A percentile compares a stretch with the other conserved stretches of the same genome.
phyloP scores from a whole-genome alignment of 2,113 vertebrate genomes.

The Crotalus tigris region DNA sequence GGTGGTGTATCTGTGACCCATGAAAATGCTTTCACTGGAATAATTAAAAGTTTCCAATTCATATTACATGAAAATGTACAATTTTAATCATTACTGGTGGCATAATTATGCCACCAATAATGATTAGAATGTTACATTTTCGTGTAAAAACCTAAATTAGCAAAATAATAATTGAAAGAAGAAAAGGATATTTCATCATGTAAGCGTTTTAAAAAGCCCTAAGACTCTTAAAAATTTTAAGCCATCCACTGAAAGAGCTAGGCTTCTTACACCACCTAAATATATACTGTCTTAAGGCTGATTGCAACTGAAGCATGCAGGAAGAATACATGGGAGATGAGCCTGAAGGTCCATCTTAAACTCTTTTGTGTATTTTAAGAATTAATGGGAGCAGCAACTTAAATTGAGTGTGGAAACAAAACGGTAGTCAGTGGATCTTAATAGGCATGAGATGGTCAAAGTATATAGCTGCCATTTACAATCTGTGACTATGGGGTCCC shows the following conservation, averaged over 20 bases:
- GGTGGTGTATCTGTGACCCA: background rate
- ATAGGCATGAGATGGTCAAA: background rate
- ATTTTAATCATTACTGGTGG: background rate
- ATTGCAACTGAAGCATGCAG: background rate
- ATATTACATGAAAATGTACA: background rate
- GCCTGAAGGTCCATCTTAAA: background rate
- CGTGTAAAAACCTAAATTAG: background rate
- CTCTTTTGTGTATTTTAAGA: background rate
- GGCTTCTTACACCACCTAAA: background rate
- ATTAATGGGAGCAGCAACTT: background rate
- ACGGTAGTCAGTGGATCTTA: background rate
- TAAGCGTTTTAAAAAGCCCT: background rate
- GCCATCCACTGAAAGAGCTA: background rate
- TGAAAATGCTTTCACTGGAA: background rate
- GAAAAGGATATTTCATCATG: background rate
- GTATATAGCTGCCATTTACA: background rate
- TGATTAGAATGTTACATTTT: too few relatives aligned
- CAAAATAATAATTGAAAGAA: background rate
- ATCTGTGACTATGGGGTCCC: background rate
- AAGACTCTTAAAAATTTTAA: background rate
- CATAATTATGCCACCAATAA: background rate
- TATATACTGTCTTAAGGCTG: background rate
- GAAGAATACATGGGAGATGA: background rate
- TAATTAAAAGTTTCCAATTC: background rate
- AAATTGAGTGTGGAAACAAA: background rate